Percentiles rank a stretch among this genome's conserved stretches.
phyloP scores from a whole-genome alignment of 2,888 invertebrate species.

The Brenthis ino region DNA sequence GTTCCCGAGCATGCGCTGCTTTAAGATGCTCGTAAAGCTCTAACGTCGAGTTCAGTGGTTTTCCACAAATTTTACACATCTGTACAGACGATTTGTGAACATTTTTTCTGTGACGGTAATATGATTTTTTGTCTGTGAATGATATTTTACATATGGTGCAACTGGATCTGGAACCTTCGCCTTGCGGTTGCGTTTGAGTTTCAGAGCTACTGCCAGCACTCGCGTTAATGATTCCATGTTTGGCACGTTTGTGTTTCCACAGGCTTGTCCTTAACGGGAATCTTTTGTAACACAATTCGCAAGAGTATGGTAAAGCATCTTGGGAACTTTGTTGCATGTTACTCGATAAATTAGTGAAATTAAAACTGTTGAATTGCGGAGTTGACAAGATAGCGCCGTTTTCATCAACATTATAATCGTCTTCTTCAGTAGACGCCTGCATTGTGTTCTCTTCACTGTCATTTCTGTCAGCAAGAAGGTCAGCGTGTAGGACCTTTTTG shows the following conservation, averaged over 20 bases:
- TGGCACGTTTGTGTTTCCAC: slow-evolving; percentile 79
- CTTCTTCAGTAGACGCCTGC: slow-evolving; percentile 78
- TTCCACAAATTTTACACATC: slow-evolving; percentile 85
- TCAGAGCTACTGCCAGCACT: slow-evolving; percentile 53
- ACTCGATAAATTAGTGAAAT: slow-evolving; percentile 64
- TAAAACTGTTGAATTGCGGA: slow-evolving; percentile 78
- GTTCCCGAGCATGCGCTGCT: slow-evolving; percentile 81
- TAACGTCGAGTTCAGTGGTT: slow-evolving; percentile 83
- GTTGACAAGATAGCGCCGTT: slow-evolving; percentile 71
- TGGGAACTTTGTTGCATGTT: slow-evolving; percentile 53
- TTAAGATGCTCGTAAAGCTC: slow-evolving; percentile 85
- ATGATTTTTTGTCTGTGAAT: slow-evolving; percentile 83
- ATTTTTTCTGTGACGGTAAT: slow-evolving; percentile 82
- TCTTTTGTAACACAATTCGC: slow-evolving; percentile 74
- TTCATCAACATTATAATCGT: slow-evolving; percentile 73
- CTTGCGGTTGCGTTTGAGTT: slow-evolving; percentile 48
- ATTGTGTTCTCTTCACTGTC: slow-evolving; percentile 79
- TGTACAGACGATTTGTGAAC: slow-evolving; percentile 79
- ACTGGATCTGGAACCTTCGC: slow-evolving; percentile 65
- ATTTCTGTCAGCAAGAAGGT: slow-evolving; percentile 69
- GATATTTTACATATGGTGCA: slow-evolving; percentile 84
- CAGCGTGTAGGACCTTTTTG: slow-evolving; percentile 78
- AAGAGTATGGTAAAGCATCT: slow-evolving; percentile 66
- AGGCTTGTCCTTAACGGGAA: slow-evolving; percentile 75
- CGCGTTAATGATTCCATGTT: slow-evolving; percentile 72